Percentiles rank a stretch among this genome's conserved stretches.
phyloP scores from a whole-genome alignment of 2,113 vertebrate species.

The Oncorhynchus keta region DNA sequence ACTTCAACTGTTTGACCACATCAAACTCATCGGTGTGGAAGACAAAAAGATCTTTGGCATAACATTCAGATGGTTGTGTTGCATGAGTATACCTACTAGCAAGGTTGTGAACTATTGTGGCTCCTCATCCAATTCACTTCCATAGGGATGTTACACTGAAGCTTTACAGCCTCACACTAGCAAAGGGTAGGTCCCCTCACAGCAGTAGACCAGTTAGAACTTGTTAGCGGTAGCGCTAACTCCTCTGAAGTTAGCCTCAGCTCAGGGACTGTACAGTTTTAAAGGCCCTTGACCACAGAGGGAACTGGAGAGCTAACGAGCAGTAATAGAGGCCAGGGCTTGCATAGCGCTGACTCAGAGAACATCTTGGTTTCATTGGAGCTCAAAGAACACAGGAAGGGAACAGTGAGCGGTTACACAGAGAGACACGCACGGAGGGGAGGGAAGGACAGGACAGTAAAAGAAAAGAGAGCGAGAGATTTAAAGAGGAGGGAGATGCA shows the following conservation, averaged over 20 bases:
- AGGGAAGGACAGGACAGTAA: background rate
- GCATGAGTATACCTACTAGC: background rate
- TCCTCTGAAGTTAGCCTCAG: background rate
- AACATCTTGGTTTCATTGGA: slow-evolving; percentile 36
- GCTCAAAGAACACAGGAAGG: slow-evolving; percentile 16
- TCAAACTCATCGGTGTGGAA: no score
- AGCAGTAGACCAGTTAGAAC: background rate
- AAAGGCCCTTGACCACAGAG: slow-evolving; percentile 1
- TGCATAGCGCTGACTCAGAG: slow-evolving; percentile 21
- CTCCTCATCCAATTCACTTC: background rate
- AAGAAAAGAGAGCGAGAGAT: background rate
- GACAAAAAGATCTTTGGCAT: background rate
- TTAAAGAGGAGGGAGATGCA: background rate
- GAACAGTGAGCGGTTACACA: slow-evolving; percentile 1
- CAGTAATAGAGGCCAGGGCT: background rate
- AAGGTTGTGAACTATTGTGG: background rate
- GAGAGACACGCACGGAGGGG: background rate
- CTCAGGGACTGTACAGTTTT: background rate
- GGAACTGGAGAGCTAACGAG: background rate
- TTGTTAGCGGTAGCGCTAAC: background rate
- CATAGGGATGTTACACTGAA: background rate
- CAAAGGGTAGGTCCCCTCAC: background rate
- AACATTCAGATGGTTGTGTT: background rate
- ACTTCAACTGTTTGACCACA: background rate
- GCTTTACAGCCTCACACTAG: background rate